Evolutionary conservation across 2,888 invertebrate species (phyloP), one percentile per base, ranked within the genome.

Genomic region (Panopea generosa): DNA sequence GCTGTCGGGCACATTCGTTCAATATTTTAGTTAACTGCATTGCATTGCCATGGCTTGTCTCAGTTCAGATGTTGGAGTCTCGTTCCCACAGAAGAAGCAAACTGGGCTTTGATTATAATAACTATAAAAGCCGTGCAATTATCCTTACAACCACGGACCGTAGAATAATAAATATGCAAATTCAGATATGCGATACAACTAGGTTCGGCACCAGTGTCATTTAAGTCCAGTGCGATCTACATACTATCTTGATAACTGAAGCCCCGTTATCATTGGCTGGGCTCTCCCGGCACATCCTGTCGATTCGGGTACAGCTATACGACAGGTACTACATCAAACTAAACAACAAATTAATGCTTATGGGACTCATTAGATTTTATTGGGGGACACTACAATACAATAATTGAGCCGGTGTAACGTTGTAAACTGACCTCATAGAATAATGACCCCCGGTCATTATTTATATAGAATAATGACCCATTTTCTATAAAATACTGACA

Each of bases 11-110:
- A 57, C 77, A 77, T 57, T 74, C 72, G 40, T 77, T 72, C 16
- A 77, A 26, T 29, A 75, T 73, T 43, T 59, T 47, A 53, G 79
- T 38, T 4, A 84, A 47, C 29, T 78, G 43, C 74, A 84, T 77
- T 47, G 77, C 76, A 76, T 70, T 77, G 6, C 70, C 20, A n/a
- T n/a, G n/a, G n/a, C n/a, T n/a, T 76, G 45, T 50, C 81, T 55
- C 11, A 78, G 43, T 29, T 70, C 59, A 57, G 61, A 68, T 24
- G 18, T 26, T 3, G 56, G 50, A 45, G n/a, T n/a, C n/a, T n/a
- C n/a, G n/a, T n/a, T n/a, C n/a, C n/a, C n/a, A n/a, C n/a, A n/a
- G n/a, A n/a, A n/a, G 50, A 82, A 69, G 65, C 78, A 72, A n/a
- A 57, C 18, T 14, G 45, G 27, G 26, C n/a, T 22, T 38, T 50